phyloP scores from a whole-genome alignment of 2,113 vertebrate genomes.

The Atlantisia rogersi region DNA sequence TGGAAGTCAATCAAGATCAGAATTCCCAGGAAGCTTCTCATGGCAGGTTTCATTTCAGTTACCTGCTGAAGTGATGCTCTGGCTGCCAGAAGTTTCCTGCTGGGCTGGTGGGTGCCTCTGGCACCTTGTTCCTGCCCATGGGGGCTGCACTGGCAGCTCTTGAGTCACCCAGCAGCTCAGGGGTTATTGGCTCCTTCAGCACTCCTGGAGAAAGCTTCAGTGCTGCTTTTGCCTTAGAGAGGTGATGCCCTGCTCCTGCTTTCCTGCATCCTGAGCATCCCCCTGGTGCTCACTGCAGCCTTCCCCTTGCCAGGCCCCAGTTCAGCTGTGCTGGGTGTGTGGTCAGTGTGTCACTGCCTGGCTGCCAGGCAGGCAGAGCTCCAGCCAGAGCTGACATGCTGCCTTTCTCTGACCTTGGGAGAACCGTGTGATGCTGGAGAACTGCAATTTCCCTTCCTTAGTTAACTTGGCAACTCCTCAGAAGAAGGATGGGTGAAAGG shows the following conservation, averaged over 20 bases:
- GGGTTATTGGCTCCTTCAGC: no score
- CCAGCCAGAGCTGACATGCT: background rate
- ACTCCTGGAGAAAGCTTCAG: background rate
- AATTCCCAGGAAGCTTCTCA: background rate
- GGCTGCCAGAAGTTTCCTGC: background rate
- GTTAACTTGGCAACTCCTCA: background rate
- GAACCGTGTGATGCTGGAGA: background rate
- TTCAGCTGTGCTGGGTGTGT: fast-evolving
- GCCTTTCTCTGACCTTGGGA: background rate
- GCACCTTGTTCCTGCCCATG: fast-evolving
- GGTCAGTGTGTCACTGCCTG: fast-evolving
- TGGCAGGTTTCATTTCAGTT: background rate
- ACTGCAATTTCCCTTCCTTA: background rate
- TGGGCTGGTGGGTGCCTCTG: background rate
- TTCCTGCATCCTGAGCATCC: background rate
- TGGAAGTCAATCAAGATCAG: background rate
- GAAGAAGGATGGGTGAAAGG: background rate
- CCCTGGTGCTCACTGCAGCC: fast-evolving
- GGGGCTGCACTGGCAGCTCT: background rate
- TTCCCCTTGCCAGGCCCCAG: background rate
- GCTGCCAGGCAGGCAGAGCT: background rate
- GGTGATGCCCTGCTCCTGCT: background rate
- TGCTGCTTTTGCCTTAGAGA: no score
- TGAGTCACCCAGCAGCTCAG: background rate
- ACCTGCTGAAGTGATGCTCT: background rate